Conservation (phyloP, 2,888 invertebrate genomes). For the Drosophila heteroneura region DNA sequence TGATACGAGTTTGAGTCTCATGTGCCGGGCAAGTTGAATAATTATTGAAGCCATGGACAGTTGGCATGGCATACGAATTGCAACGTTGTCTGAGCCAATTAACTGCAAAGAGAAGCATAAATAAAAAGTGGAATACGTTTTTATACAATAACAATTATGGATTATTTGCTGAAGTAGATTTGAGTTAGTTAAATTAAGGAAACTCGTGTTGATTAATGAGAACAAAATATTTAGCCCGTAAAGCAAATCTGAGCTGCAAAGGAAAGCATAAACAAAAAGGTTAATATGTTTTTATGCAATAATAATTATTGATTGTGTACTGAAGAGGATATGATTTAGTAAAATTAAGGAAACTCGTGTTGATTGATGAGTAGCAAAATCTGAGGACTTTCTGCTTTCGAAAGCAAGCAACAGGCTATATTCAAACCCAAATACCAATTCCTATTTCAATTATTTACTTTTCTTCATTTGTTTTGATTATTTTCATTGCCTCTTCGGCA, state of each 20-base stretch:
- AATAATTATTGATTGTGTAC: conserved; percentile 37
- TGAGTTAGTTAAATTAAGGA: conserved; percentile 6
- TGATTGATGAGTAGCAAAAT: conserved; percentile 17
- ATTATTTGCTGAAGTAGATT: conserved; percentile 22
- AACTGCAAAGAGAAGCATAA: conserved; percentile 38
- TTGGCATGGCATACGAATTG: conserved; percentile 21
- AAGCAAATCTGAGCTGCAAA: neutral
- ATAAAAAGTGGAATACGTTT: neutral
- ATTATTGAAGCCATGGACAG: conserved; percentile 12
- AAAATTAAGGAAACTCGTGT: neutral
- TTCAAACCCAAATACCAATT: neutral
- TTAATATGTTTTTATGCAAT: neutral
- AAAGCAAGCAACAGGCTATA: conserved; percentile 12
- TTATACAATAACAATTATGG: conserved; percentile 29
- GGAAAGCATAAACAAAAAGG: neutral
- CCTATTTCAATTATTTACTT: conserved; percentile 1
- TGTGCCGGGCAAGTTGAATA: conserved; percentile 18
- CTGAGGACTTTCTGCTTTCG: neutral
- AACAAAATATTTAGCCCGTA: neutral
- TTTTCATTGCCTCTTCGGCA: conserved; percentile 28
- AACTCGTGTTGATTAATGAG: conserved; percentile 22
- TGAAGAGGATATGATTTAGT: neutral
- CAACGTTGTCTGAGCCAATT: conserved; percentile 56
- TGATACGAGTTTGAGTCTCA: conserved; percentile 51
- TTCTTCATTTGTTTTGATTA: conserved; percentile 41